phyloP scores from a whole-genome alignment of 2,113 vertebrate genomes.

The Beaufortia kweichowensis region DNA sequence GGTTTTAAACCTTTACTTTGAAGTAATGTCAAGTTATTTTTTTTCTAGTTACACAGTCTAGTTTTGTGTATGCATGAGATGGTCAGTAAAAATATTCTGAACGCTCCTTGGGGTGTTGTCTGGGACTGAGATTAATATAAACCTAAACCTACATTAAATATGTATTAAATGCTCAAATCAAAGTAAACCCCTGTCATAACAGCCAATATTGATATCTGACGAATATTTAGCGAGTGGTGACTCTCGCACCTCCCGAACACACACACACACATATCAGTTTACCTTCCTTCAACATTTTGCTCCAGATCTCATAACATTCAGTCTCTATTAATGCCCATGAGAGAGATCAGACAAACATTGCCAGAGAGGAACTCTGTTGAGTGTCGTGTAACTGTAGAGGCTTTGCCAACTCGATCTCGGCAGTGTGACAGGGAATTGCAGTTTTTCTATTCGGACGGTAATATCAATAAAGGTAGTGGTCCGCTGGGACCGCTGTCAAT shows the following conservation, averaged over 20 bases:
- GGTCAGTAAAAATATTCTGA: too few species aligned
- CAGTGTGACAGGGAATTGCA: constrained; percentile 67
- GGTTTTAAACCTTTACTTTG: too few species aligned
- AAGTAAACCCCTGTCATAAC: constrained; percentile 57
- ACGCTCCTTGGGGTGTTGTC: constrained; percentile 64
- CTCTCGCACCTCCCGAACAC: background rate
- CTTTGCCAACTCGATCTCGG: constrained; percentile 69
- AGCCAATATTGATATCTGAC: constrained; percentile 50
- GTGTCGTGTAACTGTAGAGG: constrained; percentile 65
- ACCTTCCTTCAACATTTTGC: constrained; percentile 57
- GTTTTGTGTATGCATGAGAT: too few species aligned
- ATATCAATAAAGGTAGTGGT: constrained; percentile 71
- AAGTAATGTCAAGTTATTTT: too few species aligned
- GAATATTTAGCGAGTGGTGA: constrained; percentile 29
- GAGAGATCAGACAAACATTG: constrained; percentile 73
- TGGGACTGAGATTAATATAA: constrained; percentile 60
- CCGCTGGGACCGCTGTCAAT: constrained; percentile 62
- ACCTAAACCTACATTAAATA: constrained; percentile 60
- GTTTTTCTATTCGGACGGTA: constrained; percentile 65
- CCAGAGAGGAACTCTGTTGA: constrained; percentile 69
- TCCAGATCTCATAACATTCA: constrained; percentile 74
- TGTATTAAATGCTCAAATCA: constrained; percentile 46
- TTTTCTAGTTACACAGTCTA: too few species aligned
- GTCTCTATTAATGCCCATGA: constrained; percentile 71
- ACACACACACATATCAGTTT: constrained; percentile 40